phyloP scores from a whole-genome alignment of 2,888 invertebrate genomes.

The Sarcophaga carnaria region DNA sequence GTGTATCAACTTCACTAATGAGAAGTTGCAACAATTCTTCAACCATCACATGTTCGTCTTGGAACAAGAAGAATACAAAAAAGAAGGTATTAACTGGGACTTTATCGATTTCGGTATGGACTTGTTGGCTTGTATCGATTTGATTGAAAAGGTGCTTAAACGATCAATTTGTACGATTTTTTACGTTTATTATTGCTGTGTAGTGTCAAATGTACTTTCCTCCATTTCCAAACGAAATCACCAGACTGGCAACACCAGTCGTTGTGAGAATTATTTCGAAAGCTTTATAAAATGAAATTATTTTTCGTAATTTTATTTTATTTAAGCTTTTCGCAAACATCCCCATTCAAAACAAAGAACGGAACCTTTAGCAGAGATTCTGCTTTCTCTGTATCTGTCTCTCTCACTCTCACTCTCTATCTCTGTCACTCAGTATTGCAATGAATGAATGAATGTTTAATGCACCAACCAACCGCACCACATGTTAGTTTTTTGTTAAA shows the following conservation, averaged over 20 bases:
- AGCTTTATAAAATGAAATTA: constrained; percentile 49
- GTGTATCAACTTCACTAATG: constrained; percentile 99
- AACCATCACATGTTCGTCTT: constrained; percentile 99
- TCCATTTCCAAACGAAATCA: background rate
- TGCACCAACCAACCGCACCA: constrained; percentile 39
- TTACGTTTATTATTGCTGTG: constrained; percentile 28
- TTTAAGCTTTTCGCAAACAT: constrained; percentile 30
- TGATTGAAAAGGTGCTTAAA: constrained; percentile 94
- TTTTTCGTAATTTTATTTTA: constrained; percentile 48
- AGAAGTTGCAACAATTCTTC: constrained; percentile 99
- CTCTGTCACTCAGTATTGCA: too few relatives aligned
- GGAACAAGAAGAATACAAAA: constrained; percentile 99
- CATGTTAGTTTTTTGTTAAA: constrained; percentile 23
- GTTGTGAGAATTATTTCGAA: constrained; percentile 4
- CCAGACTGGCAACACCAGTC: constrained; percentile 24
- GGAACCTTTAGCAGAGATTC: background rate
- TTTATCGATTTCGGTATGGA: constrained; percentile 99
- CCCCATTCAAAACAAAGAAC: background rate
- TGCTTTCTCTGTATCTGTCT: too few relatives aligned
- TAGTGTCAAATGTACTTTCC: constrained; percentile 12
- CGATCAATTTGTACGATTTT: constrained; percentile 8
- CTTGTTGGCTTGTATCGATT: constrained; percentile 98
- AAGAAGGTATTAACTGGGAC: constrained; percentile 98
- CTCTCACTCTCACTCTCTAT: too few relatives aligned
- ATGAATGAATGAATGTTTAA: constrained; percentile 13